Percentiles rank a stretch among this genome's conserved stretches.
Conservation (phyloP, 2,888 invertebrate species). For the Drosophila paranaensis region DNA sequence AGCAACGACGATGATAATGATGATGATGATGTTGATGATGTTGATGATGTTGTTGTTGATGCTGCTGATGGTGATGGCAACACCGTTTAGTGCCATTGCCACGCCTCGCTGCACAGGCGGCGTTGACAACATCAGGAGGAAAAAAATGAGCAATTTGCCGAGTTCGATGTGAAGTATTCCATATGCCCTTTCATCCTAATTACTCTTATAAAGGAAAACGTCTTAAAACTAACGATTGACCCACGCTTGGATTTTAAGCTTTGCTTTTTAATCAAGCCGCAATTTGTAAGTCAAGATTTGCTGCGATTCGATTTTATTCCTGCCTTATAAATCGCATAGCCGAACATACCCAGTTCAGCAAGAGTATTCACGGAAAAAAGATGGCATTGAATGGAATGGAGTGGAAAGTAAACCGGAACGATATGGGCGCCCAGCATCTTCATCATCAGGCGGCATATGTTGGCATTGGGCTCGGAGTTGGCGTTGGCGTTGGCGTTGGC, state of each 20-base stretch:
- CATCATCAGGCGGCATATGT: conserved; percentile 80
- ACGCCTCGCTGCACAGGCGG: conserved; percentile 68
- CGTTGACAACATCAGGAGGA: conserved; percentile 57
- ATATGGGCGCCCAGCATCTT: conserved; percentile 62
- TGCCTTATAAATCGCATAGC: not conserved
- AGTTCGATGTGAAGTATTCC: not conserved
- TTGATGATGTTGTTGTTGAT: conserved; percentile 30
- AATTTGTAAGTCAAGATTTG: not conserved
- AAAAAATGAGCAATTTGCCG: conserved; percentile 9
- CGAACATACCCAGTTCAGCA: not conserved
- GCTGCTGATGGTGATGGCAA: conserved; percentile 44
- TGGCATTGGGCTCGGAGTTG: conserved; percentile 40
- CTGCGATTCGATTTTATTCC: not conserved
- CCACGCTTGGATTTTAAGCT: no score
- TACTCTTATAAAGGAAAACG: no score
- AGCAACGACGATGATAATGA: conserved; percentile 34
- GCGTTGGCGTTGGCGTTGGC: conserved; percentile 9
- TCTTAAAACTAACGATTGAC: no score
- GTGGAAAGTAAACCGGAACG: conserved; percentile 36
- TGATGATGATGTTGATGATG: conserved; percentile 36
- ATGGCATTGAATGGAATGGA: conserved; percentile 9
- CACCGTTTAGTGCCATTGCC: conserved; percentile 63
- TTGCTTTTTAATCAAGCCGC: no score
- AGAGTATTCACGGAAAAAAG: conserved; percentile 9
- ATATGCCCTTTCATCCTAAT: conserved; percentile 5